phyloP scores from a whole-genome alignment of 2,797 vertebrate genomes.

The Centroberyx gerrardi region DNA sequence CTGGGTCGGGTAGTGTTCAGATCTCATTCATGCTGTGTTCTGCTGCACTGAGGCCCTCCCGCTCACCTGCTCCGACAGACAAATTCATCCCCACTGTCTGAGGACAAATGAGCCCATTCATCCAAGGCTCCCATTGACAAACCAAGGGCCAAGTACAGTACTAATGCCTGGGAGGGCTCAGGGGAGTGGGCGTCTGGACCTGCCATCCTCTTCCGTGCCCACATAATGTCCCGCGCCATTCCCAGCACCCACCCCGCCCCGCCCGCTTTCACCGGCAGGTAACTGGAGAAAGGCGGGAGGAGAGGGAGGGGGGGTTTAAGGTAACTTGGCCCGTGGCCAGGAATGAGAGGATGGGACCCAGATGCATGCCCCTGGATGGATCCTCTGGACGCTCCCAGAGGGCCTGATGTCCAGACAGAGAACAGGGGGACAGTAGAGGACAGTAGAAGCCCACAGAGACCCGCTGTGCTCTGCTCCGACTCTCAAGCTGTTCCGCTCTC shows the following conservation, averaged over 20 bases:
- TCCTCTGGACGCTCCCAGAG: conserved; percentile 76
- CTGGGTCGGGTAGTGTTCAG: conserved; percentile 82
- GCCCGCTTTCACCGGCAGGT: conserved; percentile 82
- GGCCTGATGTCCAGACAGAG: conserved; percentile 79
- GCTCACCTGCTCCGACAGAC: conserved; percentile 82
- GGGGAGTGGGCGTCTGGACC: conserved; percentile 85
- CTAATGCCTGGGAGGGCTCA: conserved; percentile 83
- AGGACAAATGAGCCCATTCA: conserved; percentile 87
- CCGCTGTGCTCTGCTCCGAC: conserved; percentile 51
- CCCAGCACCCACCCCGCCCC: conserved; percentile 63
- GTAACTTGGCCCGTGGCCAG: conserved; percentile 75
- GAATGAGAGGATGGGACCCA: conserved; percentile 68
- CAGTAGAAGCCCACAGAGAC: conserved; percentile 73
- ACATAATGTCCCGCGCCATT: conserved; percentile 76
- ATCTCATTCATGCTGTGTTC: conserved; percentile 69
- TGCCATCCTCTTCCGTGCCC: conserved; percentile 83
- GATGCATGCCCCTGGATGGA: conserved; percentile 75
- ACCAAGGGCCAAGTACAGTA: conserved; percentile 77
- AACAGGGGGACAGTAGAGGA: conserved; percentile 65
- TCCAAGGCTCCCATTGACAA: conserved; percentile 82
- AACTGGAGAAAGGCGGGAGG: conserved; percentile 81
- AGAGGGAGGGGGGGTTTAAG: conserved; percentile 65
- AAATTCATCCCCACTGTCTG: conserved; percentile 87
- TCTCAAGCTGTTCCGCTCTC: conserved; percentile 69
- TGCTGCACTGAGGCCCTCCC: conserved; percentile 77